These are phyloP conservation scores for Fistularia tabacaria DNA, from an alignment of 2,797 vertebrate species.

Conservation along the genomic window DNA sequence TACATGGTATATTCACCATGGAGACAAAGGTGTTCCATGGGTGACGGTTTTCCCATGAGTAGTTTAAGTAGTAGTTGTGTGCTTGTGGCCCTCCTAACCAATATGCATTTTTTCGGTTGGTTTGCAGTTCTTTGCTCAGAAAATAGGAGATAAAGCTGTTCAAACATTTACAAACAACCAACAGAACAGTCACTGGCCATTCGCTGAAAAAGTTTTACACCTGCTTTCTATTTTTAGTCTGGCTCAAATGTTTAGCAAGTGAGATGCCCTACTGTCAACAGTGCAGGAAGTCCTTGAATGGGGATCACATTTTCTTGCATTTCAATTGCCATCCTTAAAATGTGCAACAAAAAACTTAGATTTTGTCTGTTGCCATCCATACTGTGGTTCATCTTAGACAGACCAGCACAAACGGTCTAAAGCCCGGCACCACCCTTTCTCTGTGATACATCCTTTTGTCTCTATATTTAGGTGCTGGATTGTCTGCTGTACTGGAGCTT, in stretches of 20 bases:
- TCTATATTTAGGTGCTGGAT: slow-evolving; percentile 42
- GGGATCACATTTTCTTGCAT: no score
- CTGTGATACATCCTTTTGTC: slow-evolving; percentile 17
- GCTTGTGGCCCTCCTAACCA: no score
- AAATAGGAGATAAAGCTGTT: not conserved
- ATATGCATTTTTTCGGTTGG: no score
- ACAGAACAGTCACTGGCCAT: not conserved
- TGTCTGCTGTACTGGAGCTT: slow-evolving; percentile 16
- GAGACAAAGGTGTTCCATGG: no score
- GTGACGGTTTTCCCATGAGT: no score
- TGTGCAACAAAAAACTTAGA: slow-evolving; percentile 1
- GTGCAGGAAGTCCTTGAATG: no score
- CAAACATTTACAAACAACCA: slow-evolving; percentile 1
- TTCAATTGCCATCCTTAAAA: no score
- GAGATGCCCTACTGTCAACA: slow-evolving; percentile 6
- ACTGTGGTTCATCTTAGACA: slow-evolving; percentile 41
- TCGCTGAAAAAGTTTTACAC: not conserved
- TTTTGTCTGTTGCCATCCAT: slow-evolving; percentile 46
- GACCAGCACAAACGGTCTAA: not conserved
- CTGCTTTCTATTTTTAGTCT: slow-evolving; percentile 6
- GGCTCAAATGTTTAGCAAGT: slow-evolving; percentile 4
- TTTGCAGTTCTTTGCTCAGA: no score
- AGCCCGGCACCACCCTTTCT: slow-evolving; percentile 1
- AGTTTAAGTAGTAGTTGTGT: no score
- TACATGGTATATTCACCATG: not conserved